These are phyloP conservation scores for Choristoneura rosaceana DNA, from an alignment of 2,888 invertebrate species.

Conservation along the genomic window DNA sequence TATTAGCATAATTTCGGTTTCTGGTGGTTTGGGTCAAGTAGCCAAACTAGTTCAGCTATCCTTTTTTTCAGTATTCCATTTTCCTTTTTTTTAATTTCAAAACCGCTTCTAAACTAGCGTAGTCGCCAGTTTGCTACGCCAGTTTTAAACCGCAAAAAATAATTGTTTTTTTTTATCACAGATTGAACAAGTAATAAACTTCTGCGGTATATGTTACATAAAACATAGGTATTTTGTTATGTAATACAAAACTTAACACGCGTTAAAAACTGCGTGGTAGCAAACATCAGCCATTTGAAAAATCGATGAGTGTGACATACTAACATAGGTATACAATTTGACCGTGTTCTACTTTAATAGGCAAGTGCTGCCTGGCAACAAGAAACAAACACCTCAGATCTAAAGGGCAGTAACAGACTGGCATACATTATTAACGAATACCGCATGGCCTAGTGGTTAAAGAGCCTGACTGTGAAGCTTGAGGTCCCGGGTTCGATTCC, in stretches of 20 bases:
- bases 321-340: background rate
- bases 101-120: background rate
- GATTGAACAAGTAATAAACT: background rate
- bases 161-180: slow-evolving; percentile 4
- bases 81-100: too few relatives aligned
- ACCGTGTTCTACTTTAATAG: slow-evolving; percentile 5
- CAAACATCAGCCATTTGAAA: background rate
- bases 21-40: too few relatives aligned
- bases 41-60: too few relatives aligned
- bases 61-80: too few relatives aligned
- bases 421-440: too few relatives aligned
- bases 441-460: too few relatives aligned
- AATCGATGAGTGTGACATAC: slow-evolving; percentile 3
- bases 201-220: background rate
- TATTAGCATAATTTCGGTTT: too few relatives aligned
- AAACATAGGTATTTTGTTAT: background rate
- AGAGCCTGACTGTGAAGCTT: too few relatives aligned
- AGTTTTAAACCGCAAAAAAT: background rate
- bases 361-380: background rate
- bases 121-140: too few relatives aligned
- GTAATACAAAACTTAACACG: background rate
- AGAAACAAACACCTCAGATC: background rate
- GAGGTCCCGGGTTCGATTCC: too few relatives aligned
- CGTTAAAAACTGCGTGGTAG: background rate
- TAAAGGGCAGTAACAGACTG: background rate